Base-by-base conservation (phyloP, 1,140 invertebrate genomes). In the Drosophila erecta region DNA sequence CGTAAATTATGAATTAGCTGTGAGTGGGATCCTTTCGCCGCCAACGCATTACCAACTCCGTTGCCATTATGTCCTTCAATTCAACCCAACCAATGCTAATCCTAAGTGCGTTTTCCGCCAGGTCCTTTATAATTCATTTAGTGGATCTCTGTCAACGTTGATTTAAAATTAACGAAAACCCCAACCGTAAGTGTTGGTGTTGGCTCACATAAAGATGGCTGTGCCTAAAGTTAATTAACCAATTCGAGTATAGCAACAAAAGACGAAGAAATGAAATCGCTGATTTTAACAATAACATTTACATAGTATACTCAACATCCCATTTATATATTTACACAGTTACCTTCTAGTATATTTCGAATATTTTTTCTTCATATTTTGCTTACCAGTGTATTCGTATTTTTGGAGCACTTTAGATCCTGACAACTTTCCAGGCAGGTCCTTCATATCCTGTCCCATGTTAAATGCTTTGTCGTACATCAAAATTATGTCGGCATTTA, bases 391-490 rank as follows among this genome's bases (percentile, higher is more conserved):
- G 59, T 40, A 38, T 15, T 5, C 30, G 12, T 24, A 20, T 27
- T 49, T 54, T 35, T 47, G 35, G 10, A 57, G 17, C 14, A 27
- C 20, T 37, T 37, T 15, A 43, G 37, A 27, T 35, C 40, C 6
- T 60, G 35, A 24, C 33, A 61, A 35, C 40, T 54, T 37, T 24
- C 33, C 27, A 15, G 27, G 20, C 46, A 22, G 33, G n/a, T 50
- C 40, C 49, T 46, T 11, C 7, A 22, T 53, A 35, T 27, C 24
- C 15, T 20, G 14, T 7, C 20, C 35, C 55, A 79, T 79, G 60
- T 81, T 86, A 86, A 81, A 85, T 86, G 78, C 74, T 75, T 67
- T 86, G 83, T 86, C 81, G 67, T 85, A 86, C 81, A 86, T 86
- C 74, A 86, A 81, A 81, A 75, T 78, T 78, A 86, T 75, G 81